phyloP scores from a whole-genome alignment of 30 jellyfish, hydroid and myxozoan genomes.

The Cassiopea xamachana region DNA sequence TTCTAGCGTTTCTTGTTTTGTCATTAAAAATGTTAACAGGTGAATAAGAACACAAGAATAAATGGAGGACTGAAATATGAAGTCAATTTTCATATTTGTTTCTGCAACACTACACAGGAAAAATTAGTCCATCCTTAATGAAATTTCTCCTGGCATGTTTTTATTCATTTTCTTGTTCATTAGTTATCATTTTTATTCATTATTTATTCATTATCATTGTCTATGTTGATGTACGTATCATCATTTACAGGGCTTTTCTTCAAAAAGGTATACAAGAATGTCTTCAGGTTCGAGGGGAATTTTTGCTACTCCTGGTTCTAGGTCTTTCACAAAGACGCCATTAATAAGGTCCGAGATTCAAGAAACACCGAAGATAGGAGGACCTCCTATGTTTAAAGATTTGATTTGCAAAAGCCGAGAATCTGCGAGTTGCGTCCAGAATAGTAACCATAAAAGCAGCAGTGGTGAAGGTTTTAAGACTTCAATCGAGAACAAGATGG shows the following conservation, averaged over 20 bases:
- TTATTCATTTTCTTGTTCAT: too few species aligned
- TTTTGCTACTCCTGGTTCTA: constrained; percentile 73
- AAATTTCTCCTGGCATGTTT: too few species aligned
- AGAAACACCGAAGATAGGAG: neutral
- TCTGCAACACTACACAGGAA: too few species aligned
- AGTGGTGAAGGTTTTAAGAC: neutral
- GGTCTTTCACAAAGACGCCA: constrained; percentile 33
- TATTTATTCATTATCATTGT: too few species aligned
- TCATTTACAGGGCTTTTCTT: too few species aligned
- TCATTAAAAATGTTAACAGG: too few species aligned
- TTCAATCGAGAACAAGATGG: neutral
- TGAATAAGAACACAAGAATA: too few species aligned
- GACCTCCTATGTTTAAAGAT: neutral
- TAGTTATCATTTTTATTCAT: too few species aligned
- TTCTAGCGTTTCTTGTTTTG: too few species aligned
- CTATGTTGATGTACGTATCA: neutral
- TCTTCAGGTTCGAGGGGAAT: constrained; percentile 18
- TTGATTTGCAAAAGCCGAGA: neutral
- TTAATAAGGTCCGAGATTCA: neutral
- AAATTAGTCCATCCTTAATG: too few species aligned
- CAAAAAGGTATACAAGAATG: neutral
- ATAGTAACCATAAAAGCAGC: neutral
- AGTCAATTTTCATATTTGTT: too few species aligned
- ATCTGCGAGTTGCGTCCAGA: neutral
- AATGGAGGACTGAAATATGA: too few species aligned